Evolutionary conservation across 2,797 vertebrate genomes (phyloP), one percentile per base, ranked within the genome.

Genomic region (Pachyuromys duprasi): DNA sequence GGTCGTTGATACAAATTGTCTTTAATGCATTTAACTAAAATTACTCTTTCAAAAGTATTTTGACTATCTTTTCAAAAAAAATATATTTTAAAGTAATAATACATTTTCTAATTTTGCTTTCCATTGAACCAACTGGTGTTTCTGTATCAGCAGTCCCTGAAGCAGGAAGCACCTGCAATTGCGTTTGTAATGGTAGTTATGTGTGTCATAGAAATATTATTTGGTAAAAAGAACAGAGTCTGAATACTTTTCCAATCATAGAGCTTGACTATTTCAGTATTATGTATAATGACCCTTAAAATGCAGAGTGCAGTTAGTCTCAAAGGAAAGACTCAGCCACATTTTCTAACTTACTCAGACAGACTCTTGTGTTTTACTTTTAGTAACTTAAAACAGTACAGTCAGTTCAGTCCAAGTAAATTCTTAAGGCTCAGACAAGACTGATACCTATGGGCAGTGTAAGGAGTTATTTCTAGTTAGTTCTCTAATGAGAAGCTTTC

Each of bases 51-150:
- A 82, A 95, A 91, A 60, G 1, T 18, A 8, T 82, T 86, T 83
- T 84, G 14, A 57, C 36, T 63, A 65, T 2, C 12, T 88, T 94
- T 81, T 24, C 2, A 4, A 8, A 36, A 60, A 57, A 78, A 89
- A 88, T 70, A 15, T 20, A 15, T 69, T 80, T 89, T 69, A 83
- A 70, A 14, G 13, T 67, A 92, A 36, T 72, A 95, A 78, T 89
- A 57, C 42, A 62, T n/a, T 80, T 86, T 75, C 2, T 12, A 91
- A 55, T 65, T 88, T 83, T 90, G 8, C 36, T 78, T 96, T 92
- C 91, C n/a, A 91, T 33, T 72, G 39, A 94, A 91, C 92, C 33
- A 67, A 69, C 13, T 86, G 11, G 5, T 89, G 86, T 93, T 89
- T 11, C 82, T 36, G 7, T 84, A 42, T 26, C 49, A 81, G 36